phyloP scores from a whole-genome alignment of 2,797 vertebrate genomes.

The Lindbergichthys nudifrons region DNA sequence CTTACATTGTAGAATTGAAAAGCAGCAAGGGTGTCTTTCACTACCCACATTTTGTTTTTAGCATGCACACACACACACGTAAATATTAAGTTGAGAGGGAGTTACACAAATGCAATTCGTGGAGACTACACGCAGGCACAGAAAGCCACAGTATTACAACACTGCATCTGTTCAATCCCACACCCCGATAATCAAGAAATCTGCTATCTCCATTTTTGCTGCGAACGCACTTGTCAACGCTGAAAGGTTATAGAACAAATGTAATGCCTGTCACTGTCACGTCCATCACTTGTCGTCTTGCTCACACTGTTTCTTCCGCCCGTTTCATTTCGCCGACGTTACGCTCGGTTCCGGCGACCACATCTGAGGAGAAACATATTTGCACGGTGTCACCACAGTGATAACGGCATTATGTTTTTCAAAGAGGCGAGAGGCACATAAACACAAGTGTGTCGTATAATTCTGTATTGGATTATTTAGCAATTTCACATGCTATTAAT shows the following conservation, averaged over 20 bases:
- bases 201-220: constrained; percentile 49
- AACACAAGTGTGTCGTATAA: constrained; percentile 62
- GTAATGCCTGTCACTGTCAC: neutral
- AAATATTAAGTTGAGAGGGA: constrained; percentile 38
- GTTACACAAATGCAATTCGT: constrained; percentile 38
- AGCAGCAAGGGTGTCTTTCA: constrained; percentile 29
- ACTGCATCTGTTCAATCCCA: constrained; percentile 29
- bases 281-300: constrained; percentile 17
- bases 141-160: constrained; percentile 29
- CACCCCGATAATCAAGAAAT: constrained; percentile 46
- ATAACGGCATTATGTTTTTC: constrained; percentile 70
- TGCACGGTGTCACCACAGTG: constrained; percentile 64
- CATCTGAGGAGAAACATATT: constrained; percentile 62
- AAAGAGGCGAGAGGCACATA: constrained; percentile 60
- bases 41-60: neutral
- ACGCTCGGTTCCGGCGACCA: constrained; percentile 17
- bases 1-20: constrained; percentile 32
- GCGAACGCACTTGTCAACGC: constrained; percentile 42
- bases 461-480: constrained; percentile 79
- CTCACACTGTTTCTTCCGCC: neutral
- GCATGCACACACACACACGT: neutral
- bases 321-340: constrained; percentile 30
- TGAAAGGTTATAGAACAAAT: constrained; percentile 52
- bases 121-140: constrained; percentile 11
- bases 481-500: constrained; percentile 86